Evolutionary conservation across 2,113 vertebrate species (phyloP), one percentile per base, ranked within the genome.

Genomic region (Cyanocitta stelleri): DNA sequence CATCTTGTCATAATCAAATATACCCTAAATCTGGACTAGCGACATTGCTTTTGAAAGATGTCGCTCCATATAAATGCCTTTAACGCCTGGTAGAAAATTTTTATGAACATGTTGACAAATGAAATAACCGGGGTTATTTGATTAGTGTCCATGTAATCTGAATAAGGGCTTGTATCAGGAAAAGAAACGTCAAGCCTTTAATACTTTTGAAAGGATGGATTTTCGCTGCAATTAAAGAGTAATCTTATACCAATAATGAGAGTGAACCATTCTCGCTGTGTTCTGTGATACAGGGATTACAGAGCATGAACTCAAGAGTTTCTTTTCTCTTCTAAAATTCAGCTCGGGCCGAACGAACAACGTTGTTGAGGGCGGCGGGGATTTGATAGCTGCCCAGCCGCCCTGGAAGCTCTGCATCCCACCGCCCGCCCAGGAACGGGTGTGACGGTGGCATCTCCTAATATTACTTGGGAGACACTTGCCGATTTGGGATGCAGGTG

Each of bases 31-130:
- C 66, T 43, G 62, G 41, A 96, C 73, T 92, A 69, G 92, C 81
- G 4, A 93, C 96, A 97, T 97, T 89, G 96, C 74, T 97, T 97
- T 95, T 97, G 97, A 97, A 97, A 96, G 96, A 97, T 97, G 97
- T 98, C 97, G 94, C 92, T 97, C 96, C 96, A 71, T 91, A 97
- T 97, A 97, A 98, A 96, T 82, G 96, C 94, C 85, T 96, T 97
- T 96, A 98, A 97, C 90, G 96, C 96, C 97, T 97, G 96, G 93
- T 91, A 95, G 96, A 95, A 97, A 94, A 98, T 97, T 89, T 96
- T 96, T 97, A 80, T 96, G 97, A 98, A 90, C 96, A 58, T 46
- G 93, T 97, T 97, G 97, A 97, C 97, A 97, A 96, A 97, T 87
- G 94, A 92, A 97, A 97, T 97, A 96, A 92, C 75, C 32, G 32